Evolutionary conservation across 2,797 vertebrate genomes (phyloP).

Genomic region (Melanotaenia trifasciata): DNA sequence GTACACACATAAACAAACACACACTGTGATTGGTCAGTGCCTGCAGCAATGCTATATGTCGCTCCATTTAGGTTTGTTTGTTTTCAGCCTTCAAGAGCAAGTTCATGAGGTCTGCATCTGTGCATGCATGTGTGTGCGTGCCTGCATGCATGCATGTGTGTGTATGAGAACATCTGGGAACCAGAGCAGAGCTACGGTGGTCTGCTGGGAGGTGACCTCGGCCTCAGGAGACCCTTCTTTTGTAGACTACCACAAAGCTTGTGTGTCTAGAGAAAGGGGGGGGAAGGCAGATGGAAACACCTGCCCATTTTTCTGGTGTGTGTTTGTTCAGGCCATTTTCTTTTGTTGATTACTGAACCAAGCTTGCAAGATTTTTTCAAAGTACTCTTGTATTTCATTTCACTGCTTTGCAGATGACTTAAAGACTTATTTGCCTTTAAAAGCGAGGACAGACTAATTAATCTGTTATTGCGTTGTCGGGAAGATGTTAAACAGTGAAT

Average conservation of each 20-base stretch:
- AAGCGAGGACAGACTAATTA: too few relatives aligned
- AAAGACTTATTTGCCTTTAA: too few relatives aligned
- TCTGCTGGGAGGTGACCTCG: constrained; percentile 83
- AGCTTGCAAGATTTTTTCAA: constrained; percentile 15
- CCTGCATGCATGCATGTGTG: constrained; percentile 11
- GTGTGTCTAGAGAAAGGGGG: constrained; percentile 72
- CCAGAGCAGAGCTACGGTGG: constrained; percentile 77
- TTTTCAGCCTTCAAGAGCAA: constrained; percentile 52
- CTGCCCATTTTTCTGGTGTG: constrained; percentile 83
- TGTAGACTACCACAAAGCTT: constrained; percentile 77
- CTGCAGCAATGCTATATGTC: constrained; percentile 77
- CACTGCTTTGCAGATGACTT: too few relatives aligned
- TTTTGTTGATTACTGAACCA: constrained; percentile 75
- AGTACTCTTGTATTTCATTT: too few relatives aligned
- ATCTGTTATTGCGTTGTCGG: too few relatives aligned
- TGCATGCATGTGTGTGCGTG: constrained; percentile 27
- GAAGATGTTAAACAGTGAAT: too few relatives aligned
- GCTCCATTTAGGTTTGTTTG: constrained; percentile 74
- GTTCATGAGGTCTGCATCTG: constrained; percentile 46
- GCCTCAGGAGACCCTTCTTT: constrained; percentile 84
- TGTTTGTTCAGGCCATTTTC: constrained; percentile 87
- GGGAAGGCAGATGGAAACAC: constrained; percentile 78
- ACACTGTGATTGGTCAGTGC: constrained; percentile 84
- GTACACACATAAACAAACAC: constrained; percentile 64
- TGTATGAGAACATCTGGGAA: constrained; percentile 73